Base-by-base conservation (phyloP, 2,797 vertebrate species). In the Galago senegalensis region DNA sequence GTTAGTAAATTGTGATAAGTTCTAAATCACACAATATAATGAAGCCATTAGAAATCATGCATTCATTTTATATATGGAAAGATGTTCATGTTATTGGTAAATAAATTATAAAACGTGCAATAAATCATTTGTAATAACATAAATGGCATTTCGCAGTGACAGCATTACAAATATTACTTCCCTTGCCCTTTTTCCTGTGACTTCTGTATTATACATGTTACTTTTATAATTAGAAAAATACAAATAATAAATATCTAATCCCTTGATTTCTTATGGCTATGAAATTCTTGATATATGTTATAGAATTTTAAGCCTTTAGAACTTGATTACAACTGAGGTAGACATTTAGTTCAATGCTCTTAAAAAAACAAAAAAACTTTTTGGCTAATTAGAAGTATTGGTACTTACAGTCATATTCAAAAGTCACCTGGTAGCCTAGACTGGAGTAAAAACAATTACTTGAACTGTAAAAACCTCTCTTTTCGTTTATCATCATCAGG, bases 381-480 rank as follows among this genome's bases (percentile, higher is more conserved):
- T 90, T 94, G 34, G 80, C 7, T 75, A 60, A 90, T 23, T 21
- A n/a, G 63, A 89, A 81, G 31, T 69, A 17, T 16, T 91, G 58
- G 61, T 31, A 72, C 46, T 60, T 43, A 76, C 34, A 12, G 40
- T 29, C 46, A 72, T 60, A 65, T 31, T 37, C 1, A 10, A 92
- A 90, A 85, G 63, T 83, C 46, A 46, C 31, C 77, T 10, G 4
- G 37, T 53, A 75, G 49, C 29, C n/a, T 53, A 92, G 40, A 75
- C 86, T 94, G 70, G 87, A 93, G 75, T 63, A 77, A 84, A 95
- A 96, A 93, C 40, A 93, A 91, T 63, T 75, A 73, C 12, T 82
- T 96, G 17, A 83, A 61, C 60, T 79, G 7, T 89, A 89, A 95
- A 72, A 85, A 67, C 53, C 27, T 89, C 27, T 53, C 63, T 89